A percentile compares a stretch with the other conserved stretches of the same genome.
Conservation (phyloP, 2,113 vertebrate species). For the Percina caprodes region DNA sequence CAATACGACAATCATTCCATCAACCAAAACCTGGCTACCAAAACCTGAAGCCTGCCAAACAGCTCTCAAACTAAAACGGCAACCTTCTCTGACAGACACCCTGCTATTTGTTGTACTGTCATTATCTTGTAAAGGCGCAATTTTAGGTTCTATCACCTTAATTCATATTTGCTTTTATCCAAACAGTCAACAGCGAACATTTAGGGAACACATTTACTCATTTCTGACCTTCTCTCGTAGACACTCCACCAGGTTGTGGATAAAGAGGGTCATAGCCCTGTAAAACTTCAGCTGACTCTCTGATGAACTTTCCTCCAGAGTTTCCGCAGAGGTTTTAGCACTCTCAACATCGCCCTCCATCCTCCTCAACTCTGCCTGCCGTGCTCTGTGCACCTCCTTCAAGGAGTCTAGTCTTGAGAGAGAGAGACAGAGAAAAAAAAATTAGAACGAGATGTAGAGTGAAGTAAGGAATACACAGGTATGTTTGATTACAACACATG, state of each 20-base stretch:
- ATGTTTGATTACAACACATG: conserved; percentile 4
- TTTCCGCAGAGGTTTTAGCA: conserved; percentile 82
- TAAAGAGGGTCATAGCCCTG: conserved; percentile 87
- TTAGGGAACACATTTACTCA: neutral
- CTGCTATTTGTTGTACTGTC: neutral
- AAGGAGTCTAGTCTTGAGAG: conserved; percentile 85
- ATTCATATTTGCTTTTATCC: neutral
- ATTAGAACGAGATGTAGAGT: conserved; percentile 17
- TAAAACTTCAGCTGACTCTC: conserved; percentile 89
- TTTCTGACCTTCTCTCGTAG: conserved; percentile 90
- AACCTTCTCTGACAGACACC: neutral
- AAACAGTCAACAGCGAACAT: neutral
- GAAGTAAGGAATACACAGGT: neutral
- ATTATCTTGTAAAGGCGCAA: neutral
- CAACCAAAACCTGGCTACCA: neutral
- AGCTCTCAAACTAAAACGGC: neutral
- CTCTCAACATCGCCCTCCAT: conserved; percentile 84
- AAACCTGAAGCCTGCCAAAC: neutral
- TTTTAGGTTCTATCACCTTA: neutral
- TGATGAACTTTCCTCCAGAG: conserved; percentile 84
- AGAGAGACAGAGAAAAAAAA: neutral
- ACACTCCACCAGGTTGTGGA: conserved; percentile 92
- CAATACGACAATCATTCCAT: neutral
- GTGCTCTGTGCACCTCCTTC: conserved; percentile 88
- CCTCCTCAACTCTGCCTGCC: conserved; percentile 89